These are phyloP conservation scores for Oceanites oceanicus DNA, from an alignment of 2,113 vertebrate species.

Conservation along the genomic window DNA sequence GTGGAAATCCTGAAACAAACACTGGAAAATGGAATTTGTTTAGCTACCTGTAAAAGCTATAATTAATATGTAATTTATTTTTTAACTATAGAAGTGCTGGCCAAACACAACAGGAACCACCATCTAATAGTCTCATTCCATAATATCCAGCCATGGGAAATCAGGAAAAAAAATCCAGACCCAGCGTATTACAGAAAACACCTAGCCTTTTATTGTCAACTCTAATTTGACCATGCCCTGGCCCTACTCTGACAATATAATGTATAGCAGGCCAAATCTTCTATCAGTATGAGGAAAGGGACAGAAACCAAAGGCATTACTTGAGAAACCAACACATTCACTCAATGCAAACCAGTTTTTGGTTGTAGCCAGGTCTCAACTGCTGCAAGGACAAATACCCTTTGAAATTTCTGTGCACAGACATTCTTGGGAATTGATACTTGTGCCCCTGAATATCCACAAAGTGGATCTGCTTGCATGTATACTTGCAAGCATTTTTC, in stretches of 20 bases:
- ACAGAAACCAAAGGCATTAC: neutral
- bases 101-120: neutral
- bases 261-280: accelerated
- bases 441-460: too few relatives aligned
- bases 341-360: accelerated
- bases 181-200: neutral
- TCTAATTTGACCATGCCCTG: neutral
- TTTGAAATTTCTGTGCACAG: neutral
- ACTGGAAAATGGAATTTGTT: neutral
- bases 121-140: neutral
- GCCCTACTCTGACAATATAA: neutral
- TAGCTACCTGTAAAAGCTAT: neutral
- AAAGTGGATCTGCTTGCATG: accelerated
- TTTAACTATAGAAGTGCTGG: neutral
- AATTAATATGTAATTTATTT: neutral
- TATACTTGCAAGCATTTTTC: neutral
- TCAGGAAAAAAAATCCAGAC: neutral
- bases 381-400: neutral
- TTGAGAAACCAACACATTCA: neutral
- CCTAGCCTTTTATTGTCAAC: neutral
- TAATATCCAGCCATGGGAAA: neutral
- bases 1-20: accelerated
- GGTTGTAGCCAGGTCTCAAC: accelerated
- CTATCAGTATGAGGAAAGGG: neutral
- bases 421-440: neutral